Base-by-base conservation (phyloP, 2,888 invertebrate genomes). In the Buathra laborator region DNA sequence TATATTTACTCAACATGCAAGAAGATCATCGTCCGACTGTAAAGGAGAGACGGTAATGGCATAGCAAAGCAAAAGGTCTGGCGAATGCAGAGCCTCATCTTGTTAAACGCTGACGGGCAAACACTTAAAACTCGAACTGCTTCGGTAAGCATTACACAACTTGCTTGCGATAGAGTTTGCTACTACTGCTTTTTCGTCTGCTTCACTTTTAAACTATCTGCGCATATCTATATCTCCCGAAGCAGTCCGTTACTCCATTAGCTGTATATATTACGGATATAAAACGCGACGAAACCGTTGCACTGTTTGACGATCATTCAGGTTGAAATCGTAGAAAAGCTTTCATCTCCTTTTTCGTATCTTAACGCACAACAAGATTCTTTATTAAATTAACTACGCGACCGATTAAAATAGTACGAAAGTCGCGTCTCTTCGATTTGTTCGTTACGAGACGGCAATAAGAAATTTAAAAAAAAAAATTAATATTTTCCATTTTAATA, bases 31-130 rank as follows among this genome's bases (percentile, higher is more conserved):
- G 56, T 43, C 51, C n/a, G 68, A 68, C 68, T 77, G 19, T 10
- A 46, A 24, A 9, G 64, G 59, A 19, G 51, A 56, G 68, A 71
- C 66, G 56, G 29, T 62, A 71, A 62, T 59, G 44, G 56, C 32
- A 48, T 78, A 29, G 29, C 12, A 9, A 29, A 29, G 14, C 62
- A 29, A 14, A 7, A 7, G 2, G 32, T n/a, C 62, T 62, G 32
- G 14, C 7, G 10, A n/a, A 62, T 62, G 2, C 62, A 7, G 32
- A 29, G 32, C 62, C 32, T 64, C 48, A 51, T 51, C 82, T 71
- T 74, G 82, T 82, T 85, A 75, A 81, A 79, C 71, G 78, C 85
- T 75, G 79, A 64, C 79, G 75, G 71, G 82, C 75, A 85, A 81
- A 79, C 79, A 82, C 81, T 81, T 71, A 59, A 71, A 82, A 78